phyloP scores from a whole-genome alignment of 2,797 vertebrate genomes.

The Smutsia gigantea region DNA sequence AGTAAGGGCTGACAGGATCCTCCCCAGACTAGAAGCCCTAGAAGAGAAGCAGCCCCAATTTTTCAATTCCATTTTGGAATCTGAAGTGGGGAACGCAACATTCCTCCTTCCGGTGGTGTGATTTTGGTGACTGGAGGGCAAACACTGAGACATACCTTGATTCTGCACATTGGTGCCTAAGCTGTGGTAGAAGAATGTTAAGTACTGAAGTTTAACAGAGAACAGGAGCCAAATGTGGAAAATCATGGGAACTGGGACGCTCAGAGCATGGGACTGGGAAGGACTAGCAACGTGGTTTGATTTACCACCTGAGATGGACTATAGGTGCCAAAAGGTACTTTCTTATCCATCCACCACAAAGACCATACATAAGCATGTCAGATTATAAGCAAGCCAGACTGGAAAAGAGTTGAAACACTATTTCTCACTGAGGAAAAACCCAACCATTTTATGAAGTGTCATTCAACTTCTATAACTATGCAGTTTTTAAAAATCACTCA shows the following conservation, averaged over 20 bases:
- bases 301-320: not conserved
- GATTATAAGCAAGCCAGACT: not conserved
- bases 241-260: not conserved
- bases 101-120: not conserved
- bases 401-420: not conserved
- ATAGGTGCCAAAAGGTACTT: not conserved
- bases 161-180: not conserved
- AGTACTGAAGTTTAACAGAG: not conserved
- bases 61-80: not conserved
- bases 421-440: not conserved
- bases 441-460: not conserved
- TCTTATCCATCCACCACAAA: not conserved
- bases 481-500: not conserved
- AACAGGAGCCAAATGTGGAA: not conserved
- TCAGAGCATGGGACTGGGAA: not conserved
- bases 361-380: not conserved
- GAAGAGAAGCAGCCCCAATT: not conserved
- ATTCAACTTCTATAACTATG: not conserved
- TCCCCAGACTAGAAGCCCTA: not conserved
- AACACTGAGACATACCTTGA: not conserved
- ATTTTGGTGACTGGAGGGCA: not conserved
- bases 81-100: not conserved
- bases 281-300: not conserved
- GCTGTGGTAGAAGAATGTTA: not conserved
- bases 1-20: not conserved